Evolutionary conservation across 1,140 invertebrate species (phyloP).

Genomic region (Limonius californicus): DNA sequence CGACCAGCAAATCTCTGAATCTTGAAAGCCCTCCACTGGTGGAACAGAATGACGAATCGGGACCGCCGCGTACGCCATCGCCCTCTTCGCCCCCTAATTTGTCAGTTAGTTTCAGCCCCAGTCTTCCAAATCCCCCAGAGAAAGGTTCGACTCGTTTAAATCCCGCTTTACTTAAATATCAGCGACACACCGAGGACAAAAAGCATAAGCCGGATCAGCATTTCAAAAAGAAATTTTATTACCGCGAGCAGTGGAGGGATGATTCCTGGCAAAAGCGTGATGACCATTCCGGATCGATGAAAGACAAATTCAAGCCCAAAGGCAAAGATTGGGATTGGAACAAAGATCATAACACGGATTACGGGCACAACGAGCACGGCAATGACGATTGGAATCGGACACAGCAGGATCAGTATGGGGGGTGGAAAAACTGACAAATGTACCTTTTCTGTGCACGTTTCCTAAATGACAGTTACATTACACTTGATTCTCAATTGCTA

Average conservation of each 20-base stretch:
- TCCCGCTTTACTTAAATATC: slow-evolving; percentile 58
- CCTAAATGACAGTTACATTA: not conserved
- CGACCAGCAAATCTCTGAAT: slow-evolving; percentile 36
- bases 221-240: slow-evolving; percentile 79
- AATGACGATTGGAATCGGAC: not conserved
- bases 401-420: not conserved
- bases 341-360: slow-evolving; percentile 27
- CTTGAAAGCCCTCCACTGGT: slow-evolving; percentile 51
- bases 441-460: not conserved
- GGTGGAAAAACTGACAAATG: slow-evolving; percentile 14
- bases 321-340: slow-evolving; percentile 74
- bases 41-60: slow-evolving; percentile 50
- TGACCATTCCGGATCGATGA: slow-evolving; percentile 30
- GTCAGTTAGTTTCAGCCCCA: slow-evolving; percentile 45
- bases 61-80: slow-evolving; percentile 64
- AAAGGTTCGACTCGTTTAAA: slow-evolving; percentile 40
- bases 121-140: slow-evolving; percentile 38
- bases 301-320: slow-evolving; percentile 60
- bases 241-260: slow-evolving; percentile 59
- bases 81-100: slow-evolving; percentile 54
- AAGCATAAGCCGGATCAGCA: slow-evolving; percentile 55
- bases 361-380: not conserved
- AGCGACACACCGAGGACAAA: slow-evolving; percentile 56
- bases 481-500: not conserved
- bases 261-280: slow-evolving; percentile 43